Evolutionary conservation across 2,797 vertebrate genomes (phyloP), one percentile per base, ranked within the genome.

Genomic region (Catamblyrhynchus diadema): DNA sequence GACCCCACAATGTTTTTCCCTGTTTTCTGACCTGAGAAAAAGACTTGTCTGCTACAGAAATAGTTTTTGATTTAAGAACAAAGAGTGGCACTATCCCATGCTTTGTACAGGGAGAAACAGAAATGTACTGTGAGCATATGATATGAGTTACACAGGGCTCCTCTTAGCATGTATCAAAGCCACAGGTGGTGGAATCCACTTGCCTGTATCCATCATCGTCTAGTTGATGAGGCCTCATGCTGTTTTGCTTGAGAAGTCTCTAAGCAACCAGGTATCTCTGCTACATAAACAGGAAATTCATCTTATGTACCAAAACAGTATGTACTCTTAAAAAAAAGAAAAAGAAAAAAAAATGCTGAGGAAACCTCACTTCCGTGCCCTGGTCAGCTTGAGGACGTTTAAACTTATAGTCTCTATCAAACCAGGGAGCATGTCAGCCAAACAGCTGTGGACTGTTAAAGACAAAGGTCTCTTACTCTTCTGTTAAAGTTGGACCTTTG

Each of bases 201-300:
- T 65, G 27, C 30, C n/a, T 72, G 12, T 71, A 73, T 81, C 79
- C 70, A 81, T 88, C 56, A 56, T 45, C 4, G 1, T 39, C 24
- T 75, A 77, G 53, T 73, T 87, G 80, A 89, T 51, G 22, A 93
- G 22, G 41, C 5, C 35, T 14, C 37, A 41, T 10, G 27, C 24
- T 81, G 24, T 78, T 71, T 71, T 45, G 30, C 70, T 81, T 78
- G 18, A 86, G 57, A 81, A 53, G 82, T 82, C 48, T 70, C 32
- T 56, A 78, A 71, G 67, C 44, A 95, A 77, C 53, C 51, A 74
- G 39, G 20, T 50, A 90, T 51, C 14, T 82, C 51, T 87, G 45
- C 32, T 78, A 42, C 41, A 81, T 42, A 67, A 78, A n/a, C 24
- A 91, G 9, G 25, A 73, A 60, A 56, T 91, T 73, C 32, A 60